These are phyloP conservation scores for Panagrolaimus sp. DNA, from an alignment of 1,140 invertebrate genomes.

Conservation along the genomic window DNA sequence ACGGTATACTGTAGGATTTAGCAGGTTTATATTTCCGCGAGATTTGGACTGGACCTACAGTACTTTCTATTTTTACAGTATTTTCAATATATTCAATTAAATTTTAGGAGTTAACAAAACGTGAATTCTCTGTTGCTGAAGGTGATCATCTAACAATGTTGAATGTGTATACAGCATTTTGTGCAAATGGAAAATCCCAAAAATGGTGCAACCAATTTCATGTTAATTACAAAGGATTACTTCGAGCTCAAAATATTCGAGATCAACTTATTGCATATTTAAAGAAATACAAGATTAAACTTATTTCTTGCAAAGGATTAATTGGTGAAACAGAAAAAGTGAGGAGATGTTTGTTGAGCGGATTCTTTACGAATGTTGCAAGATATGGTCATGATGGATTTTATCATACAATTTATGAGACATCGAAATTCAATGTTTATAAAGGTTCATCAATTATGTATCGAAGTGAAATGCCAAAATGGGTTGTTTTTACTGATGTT, in stretches of 20 bases:
- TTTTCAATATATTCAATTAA: neutral
- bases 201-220: conserved; percentile 82
- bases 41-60: too few species aligned
- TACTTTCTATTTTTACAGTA: neutral
- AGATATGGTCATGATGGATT: conserved; percentile 75
- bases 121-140: conserved; percentile 82
- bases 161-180: conserved; percentile 79
- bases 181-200: conserved; percentile 67
- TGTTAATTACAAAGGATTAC: conserved; percentile 79
- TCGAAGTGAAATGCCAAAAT: conserved; percentile 76
- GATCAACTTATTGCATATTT: conserved; percentile 69
- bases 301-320: conserved; percentile 70
- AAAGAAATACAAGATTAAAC: conserved; percentile 68
- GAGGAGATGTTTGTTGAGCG: conserved; percentile 76
- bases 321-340: conserved; percentile 54
- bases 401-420: conserved; percentile 78
- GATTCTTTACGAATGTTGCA: conserved; percentile 86
- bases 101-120: conserved; percentile 66
- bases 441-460: conserved; percentile 79
- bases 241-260: conserved; percentile 74
- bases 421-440: conserved; percentile 74
- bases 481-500: conserved; percentile 76
- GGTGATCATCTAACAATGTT: conserved; percentile 87
- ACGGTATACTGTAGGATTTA: too few species aligned
- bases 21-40: too few species aligned